phyloP scores from a whole-genome alignment of 2,113 vertebrate species.

The Sinocyclocheilus anophthalmus region DNA sequence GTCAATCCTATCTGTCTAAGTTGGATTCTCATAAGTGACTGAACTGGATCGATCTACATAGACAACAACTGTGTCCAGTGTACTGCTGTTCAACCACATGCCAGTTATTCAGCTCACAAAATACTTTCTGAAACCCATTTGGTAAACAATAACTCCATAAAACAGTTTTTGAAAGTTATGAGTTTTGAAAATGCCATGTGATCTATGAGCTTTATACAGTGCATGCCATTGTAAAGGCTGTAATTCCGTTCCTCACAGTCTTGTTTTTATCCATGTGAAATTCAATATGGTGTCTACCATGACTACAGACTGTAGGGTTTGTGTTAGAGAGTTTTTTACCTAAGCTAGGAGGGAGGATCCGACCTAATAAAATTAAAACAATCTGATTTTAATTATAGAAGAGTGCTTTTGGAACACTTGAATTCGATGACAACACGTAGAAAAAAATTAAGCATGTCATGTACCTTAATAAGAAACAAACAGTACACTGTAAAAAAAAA shows the following conservation, averaged over 20 bases:
- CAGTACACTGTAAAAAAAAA: background rate
- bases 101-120: background rate
- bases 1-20: background rate
- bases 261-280: no score
- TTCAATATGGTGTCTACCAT: no score
- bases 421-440: background rate
- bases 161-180: background rate
- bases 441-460: no score
- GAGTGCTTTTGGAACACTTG: background rate
- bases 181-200: background rate
- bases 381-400: background rate
- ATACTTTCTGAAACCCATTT: background rate
- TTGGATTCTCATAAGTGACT: background rate
- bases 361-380: background rate
- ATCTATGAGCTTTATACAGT: background rate
- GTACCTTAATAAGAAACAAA: background rate
- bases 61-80: background rate
- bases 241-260: background rate
- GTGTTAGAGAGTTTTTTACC: no score
- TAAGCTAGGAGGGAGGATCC: no score
- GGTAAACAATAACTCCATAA: background rate
- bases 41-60: background rate
- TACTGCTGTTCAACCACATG: background rate
- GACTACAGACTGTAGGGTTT: no score
- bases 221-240: background rate